Percentiles rank a stretch among this genome's conserved stretches.
These are phyloP conservation scores for Azorinus chamasolen DNA, from an alignment of 2,888 invertebrate species.

Conservation along the genomic window DNA sequence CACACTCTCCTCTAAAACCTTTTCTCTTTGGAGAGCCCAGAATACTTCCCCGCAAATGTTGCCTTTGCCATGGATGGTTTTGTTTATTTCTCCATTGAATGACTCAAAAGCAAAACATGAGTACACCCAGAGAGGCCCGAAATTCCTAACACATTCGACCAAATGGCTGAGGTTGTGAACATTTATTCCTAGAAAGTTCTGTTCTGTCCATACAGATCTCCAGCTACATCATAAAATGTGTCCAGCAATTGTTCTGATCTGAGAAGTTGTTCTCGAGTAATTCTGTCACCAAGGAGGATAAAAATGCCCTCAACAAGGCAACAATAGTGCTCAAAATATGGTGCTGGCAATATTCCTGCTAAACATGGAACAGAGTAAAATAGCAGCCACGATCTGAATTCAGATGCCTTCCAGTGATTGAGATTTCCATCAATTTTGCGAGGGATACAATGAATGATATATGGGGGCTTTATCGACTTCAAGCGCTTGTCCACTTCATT, in stretches of 20 bases:
- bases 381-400: conserved; percentile 47
- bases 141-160: conserved; percentile 34
- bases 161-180: conserved; percentile 47
- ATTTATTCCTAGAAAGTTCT: conserved; percentile 42
- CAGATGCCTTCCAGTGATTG: conserved; percentile 67
- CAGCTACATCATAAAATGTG: conserved; percentile 16
- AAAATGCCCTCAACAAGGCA: conserved; percentile 23
- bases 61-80: too few relatives aligned
- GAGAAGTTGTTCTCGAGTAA: conserved; percentile 6
- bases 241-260: conserved; percentile 16
- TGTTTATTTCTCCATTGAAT: too few relatives aligned
- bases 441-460: conserved; percentile 38
- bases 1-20: too few relatives aligned
- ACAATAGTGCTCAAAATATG: conserved; percentile 22
- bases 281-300: conserved; percentile 10
- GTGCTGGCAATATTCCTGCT: conserved; percentile 13
- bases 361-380: conserved; percentile 43
- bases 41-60: too few relatives aligned
- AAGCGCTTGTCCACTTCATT: not conserved
- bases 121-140: conserved; percentile 54
- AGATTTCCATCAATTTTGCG: conserved; percentile 30
- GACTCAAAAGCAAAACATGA: conserved; percentile 58
- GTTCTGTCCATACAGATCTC: conserved; percentile 20
- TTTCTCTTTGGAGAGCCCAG: too few relatives aligned
- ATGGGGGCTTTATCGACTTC: conserved; percentile 36